A percentile compares a stretch with the other conserved stretches of the same genome.
These are phyloP conservation scores for Menidia beryllina DNA, from an alignment of 2,113 vertebrate species.

Conservation along the genomic window DNA sequence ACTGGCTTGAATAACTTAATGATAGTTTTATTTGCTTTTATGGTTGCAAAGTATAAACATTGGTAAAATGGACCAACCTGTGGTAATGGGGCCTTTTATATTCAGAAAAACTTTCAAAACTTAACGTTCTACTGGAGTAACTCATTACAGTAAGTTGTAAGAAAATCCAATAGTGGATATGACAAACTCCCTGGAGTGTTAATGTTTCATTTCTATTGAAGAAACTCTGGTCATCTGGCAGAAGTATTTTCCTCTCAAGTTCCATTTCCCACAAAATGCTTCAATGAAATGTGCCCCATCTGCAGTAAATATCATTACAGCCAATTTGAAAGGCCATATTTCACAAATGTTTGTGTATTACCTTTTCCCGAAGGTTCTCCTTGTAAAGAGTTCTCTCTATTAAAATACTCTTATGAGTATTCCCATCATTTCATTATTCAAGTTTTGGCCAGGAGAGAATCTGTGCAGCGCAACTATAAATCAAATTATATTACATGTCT, in stretches of 20 bases:
- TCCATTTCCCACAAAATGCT: constrained; percentile 77
- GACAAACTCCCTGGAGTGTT: constrained; percentile 57
- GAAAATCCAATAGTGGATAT: constrained; percentile 39
- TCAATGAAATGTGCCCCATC: constrained; percentile 77
- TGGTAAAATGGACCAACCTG: background rate
- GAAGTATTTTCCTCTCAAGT: constrained; percentile 58
- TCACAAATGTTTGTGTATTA: constrained; percentile 70
- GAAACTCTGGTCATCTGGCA: constrained; percentile 61
- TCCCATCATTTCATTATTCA: constrained; percentile 69
- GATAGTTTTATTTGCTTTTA: background rate
- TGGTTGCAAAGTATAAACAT: constrained; percentile 5
- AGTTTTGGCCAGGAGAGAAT: constrained; percentile 57
- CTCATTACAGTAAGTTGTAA: constrained; percentile 24
- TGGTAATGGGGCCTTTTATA: constrained; percentile 4
- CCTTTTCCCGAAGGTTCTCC: constrained; percentile 64
- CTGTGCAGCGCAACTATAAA: constrained; percentile 60
- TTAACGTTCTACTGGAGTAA: constrained; percentile 5
- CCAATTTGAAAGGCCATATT: constrained; percentile 79
- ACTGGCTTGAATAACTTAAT: background rate
- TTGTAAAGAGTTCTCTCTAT: constrained; percentile 55
- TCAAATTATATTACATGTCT: constrained; percentile 64
- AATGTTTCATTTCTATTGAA: constrained; percentile 55
- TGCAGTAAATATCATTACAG: constrained; percentile 81
- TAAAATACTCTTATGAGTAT: constrained; percentile 56
- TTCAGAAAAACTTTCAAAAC: constrained; percentile 21